These are phyloP conservation scores for Trichogramma dendrolimi DNA, from an alignment of 2,888 invertebrate species.

Conservation along the genomic window DNA sequence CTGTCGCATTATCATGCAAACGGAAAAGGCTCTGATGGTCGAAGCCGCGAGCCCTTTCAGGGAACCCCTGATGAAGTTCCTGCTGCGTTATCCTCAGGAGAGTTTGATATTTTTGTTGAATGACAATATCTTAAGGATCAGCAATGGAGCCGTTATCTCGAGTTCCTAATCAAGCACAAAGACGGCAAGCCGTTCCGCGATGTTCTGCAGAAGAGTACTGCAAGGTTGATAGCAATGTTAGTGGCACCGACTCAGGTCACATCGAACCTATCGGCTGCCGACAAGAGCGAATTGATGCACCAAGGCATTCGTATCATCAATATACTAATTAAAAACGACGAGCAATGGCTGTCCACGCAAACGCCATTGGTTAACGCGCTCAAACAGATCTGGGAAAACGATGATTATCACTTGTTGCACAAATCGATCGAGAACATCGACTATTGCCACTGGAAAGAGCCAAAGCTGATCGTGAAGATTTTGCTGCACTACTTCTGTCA, in stretches of 20 bases:
- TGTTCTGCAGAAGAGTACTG: conserved; percentile 68
- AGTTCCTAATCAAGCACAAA: conserved; percentile 76
- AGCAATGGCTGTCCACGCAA: conserved; percentile 81
- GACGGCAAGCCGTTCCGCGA: conserved; percentile 78
- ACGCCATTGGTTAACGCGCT: conserved; percentile 74
- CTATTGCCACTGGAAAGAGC: conserved; percentile 88
- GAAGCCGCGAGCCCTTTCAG: conserved; percentile 90
- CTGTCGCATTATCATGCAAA: conserved; percentile 77
- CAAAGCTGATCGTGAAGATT: conserved; percentile 85
- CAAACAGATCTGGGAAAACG: conserved; percentile 83
- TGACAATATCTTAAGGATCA: conserved; percentile 78
- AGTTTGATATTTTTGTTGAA: conserved; percentile 75
- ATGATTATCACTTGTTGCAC: conserved; percentile 73
- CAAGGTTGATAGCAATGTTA: conserved; percentile 62
- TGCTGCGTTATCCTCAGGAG: conserved; percentile 76
- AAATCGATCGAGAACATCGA: conserved; percentile 79
- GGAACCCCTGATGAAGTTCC: conserved; percentile 81
- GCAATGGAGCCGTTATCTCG: conserved; percentile 80
- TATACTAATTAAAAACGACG: conserved; percentile 77
- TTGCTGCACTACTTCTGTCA: conserved; percentile 87
- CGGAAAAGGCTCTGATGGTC: conserved; percentile 82
- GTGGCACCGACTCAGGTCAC: conserved; percentile 53
- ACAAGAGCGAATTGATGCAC: conserved; percentile 77
- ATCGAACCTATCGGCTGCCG: conserved; percentile 53
- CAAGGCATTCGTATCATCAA: conserved; percentile 79